phyloP scores from a whole-genome alignment of 2,888 invertebrate species.

The Drosophila imparisetae region DNA sequence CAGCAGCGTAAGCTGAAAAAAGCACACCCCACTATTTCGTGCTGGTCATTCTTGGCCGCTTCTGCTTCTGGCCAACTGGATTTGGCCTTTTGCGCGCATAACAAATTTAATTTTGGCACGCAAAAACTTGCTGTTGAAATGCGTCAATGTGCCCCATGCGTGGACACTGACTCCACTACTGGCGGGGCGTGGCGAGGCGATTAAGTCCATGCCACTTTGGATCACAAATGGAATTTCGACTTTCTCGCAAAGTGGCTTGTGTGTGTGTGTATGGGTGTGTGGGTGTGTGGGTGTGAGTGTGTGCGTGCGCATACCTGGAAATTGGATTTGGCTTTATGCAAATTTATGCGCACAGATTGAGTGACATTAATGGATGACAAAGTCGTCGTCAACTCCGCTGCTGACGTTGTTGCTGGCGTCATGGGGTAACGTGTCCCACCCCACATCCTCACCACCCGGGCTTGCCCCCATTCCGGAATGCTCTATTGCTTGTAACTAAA shows the following conservation, averaged over 20 bases:
- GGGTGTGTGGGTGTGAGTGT: slow-evolving; percentile 5
- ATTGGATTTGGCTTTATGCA: slow-evolving; percentile 79
- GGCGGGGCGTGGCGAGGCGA: slow-evolving; percentile 43
- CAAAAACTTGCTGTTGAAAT: slow-evolving; percentile 50
- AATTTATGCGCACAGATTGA: slow-evolving; percentile 79
- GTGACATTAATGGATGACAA: slow-evolving; percentile 79
- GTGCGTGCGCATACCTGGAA: slow-evolving; percentile 46
- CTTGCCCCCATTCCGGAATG: neutral
- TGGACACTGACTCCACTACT: slow-evolving; percentile 2
- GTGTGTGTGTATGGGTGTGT: neutral
- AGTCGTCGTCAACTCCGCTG: slow-evolving; percentile 48
- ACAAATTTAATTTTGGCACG: slow-evolving; percentile 74
- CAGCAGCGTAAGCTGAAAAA: neutral
- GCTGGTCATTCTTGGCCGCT: slow-evolving; percentile 14
- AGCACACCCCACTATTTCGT: slow-evolving; percentile 19
- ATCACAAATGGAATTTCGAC: slow-evolving; percentile 41
- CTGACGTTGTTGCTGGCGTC: slow-evolving; percentile 12
- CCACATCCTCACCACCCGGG: neutral
- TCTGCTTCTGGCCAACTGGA: slow-evolving; percentile 17
- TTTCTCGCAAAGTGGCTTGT: slow-evolving; percentile 4
- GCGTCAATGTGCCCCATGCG: slow-evolving; percentile 28
- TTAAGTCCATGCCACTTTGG: slow-evolving; percentile 42
- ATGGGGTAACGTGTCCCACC: neutral
- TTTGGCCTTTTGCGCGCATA: slow-evolving; percentile 33
- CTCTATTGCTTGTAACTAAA: neutral